phyloP scores from a whole-genome alignment of 2,797 vertebrate species.

The Sternotherus odoratus region DNA sequence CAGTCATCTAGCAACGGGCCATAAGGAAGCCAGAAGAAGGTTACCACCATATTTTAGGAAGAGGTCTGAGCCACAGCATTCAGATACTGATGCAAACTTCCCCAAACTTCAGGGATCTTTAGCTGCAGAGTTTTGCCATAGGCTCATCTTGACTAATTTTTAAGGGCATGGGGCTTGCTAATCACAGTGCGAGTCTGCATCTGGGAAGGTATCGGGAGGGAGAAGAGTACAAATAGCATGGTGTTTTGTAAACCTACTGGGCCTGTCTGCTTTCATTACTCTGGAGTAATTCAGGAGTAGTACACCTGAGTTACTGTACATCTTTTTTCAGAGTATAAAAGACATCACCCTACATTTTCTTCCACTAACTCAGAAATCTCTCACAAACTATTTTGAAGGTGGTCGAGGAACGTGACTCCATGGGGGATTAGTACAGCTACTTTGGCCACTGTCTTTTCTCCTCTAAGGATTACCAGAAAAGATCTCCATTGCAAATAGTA shows the following conservation, averaged over 20 bases:
- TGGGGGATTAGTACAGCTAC: neutral
- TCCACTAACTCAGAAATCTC: neutral
- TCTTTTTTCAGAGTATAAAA: neutral
- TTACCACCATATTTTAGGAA: constrained; percentile 46
- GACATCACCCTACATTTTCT: neutral
- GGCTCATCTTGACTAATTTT: neutral
- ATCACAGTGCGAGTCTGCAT: neutral
- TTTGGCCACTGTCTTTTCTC: neutral
- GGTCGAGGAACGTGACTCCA: neutral
- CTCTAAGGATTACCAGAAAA: neutral
- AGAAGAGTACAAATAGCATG: rapidly evolving
- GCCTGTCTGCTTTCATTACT: neutral
- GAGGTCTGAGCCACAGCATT: constrained; percentile 31
- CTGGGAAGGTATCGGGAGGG: neutral
- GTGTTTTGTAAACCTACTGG: rapidly evolving
- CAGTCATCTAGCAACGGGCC: constrained; percentile 24
- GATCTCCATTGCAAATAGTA: neutral
- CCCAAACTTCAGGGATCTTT: constrained; percentile 42
- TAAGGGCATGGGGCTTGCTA: neutral
- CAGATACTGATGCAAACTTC: constrained; percentile 24
- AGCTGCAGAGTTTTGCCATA: neutral
- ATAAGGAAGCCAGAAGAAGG: neutral
- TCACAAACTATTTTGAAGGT: neutral
- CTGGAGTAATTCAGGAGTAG: neutral
- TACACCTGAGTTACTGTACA: neutral